These are phyloP conservation scores for Peromyscus leucopus DNA, from an alignment of 2,113 vertebrate genomes.

Conservation along the genomic window DNA sequence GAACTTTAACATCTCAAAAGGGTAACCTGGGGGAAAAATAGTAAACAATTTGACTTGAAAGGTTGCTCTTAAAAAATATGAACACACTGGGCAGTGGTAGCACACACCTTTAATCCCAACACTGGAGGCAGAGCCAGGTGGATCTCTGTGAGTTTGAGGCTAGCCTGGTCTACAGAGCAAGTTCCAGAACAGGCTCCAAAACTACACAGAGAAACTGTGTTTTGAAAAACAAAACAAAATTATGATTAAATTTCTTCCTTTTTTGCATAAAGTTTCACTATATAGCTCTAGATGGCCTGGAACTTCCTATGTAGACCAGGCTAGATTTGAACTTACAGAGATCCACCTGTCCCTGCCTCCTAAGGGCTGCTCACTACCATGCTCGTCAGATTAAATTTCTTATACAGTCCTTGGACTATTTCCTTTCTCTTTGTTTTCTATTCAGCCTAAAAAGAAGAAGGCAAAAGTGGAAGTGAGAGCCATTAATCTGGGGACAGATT, in stretches of 20 bases:
- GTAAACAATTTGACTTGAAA: slow-evolving; percentile 52
- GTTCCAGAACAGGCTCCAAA: too few relatives aligned
- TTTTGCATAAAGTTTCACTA: not conserved
- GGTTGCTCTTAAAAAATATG: slow-evolving; percentile 40
- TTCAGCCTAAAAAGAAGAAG: slow-evolving; percentile 90
- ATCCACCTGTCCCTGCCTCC: not conserved
- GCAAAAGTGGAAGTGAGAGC: slow-evolving; percentile 88
- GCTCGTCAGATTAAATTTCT: slow-evolving; percentile 24
- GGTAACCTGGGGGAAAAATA: slow-evolving; percentile 6
- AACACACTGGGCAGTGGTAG: not conserved
- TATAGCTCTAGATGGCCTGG: not conserved
- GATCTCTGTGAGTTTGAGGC: too few relatives aligned
- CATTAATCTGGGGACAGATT: slow-evolving; percentile 86
- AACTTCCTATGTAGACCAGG: not conserved
- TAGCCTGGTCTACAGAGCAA: too few relatives aligned
- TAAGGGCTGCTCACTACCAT: not conserved
- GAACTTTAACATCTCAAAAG: slow-evolving; percentile 15
- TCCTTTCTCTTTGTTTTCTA: slow-evolving; percentile 57
- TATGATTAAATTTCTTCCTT: not conserved
- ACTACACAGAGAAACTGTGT: too few relatives aligned
- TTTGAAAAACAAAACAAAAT: too few relatives aligned
- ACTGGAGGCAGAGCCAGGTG: too few relatives aligned
- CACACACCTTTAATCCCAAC: too few relatives aligned
- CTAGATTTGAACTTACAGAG: not conserved
- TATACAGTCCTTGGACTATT: slow-evolving; percentile 31